A percentile compares a stretch with the other conserved stretches of the same genome.
Conservation (phyloP, 2,888 invertebrate genomes). For the Caenorhabditis sp. region DNA sequence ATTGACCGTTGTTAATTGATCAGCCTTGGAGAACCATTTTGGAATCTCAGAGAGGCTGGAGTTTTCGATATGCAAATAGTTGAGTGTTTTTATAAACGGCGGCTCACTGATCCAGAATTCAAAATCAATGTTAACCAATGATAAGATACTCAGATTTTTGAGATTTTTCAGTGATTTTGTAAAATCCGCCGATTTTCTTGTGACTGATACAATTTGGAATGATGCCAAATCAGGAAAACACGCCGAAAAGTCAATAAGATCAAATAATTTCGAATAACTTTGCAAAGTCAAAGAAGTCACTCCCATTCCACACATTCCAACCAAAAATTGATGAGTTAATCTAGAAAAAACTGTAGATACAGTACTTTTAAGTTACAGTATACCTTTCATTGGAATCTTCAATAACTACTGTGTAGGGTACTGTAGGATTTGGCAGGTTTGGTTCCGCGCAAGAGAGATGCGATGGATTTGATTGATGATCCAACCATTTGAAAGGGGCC, state of each 20-base stretch:
- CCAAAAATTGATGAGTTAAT: constrained; percentile 16
- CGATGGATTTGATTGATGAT: not conserved
- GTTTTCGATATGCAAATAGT: constrained; percentile 60
- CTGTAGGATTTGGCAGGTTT: constrained; percentile 22
- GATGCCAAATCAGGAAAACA: constrained; percentile 29
- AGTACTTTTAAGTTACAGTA: not conserved
- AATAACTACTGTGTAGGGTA: constrained; percentile 28
- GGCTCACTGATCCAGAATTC: constrained; percentile 47
- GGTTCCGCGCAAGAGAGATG: constrained; percentile 11
- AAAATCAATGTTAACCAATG: constrained; percentile 54
- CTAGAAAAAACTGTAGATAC: constrained; percentile 6
- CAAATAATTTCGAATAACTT: constrained; percentile 13
- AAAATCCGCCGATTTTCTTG: constrained; percentile 21
- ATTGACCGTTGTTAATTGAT: constrained; percentile 17
- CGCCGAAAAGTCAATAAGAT: constrained; percentile 17
- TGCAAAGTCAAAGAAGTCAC: constrained; percentile 26
- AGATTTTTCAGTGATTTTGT: constrained; percentile 11
- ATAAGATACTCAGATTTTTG: constrained; percentile 31
- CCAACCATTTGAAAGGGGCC: not conserved
- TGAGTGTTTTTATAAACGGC: constrained; percentile 37
- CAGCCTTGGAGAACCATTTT: constrained; percentile 51
- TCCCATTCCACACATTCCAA: constrained; percentile 28
- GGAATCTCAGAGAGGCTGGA: constrained; percentile 54
- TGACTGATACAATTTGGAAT: constrained; percentile 17
- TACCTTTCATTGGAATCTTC: constrained; percentile 27